Conservation (phyloP, 2,888 invertebrate species). For the Rambutsinella grinnellia region DNA sequence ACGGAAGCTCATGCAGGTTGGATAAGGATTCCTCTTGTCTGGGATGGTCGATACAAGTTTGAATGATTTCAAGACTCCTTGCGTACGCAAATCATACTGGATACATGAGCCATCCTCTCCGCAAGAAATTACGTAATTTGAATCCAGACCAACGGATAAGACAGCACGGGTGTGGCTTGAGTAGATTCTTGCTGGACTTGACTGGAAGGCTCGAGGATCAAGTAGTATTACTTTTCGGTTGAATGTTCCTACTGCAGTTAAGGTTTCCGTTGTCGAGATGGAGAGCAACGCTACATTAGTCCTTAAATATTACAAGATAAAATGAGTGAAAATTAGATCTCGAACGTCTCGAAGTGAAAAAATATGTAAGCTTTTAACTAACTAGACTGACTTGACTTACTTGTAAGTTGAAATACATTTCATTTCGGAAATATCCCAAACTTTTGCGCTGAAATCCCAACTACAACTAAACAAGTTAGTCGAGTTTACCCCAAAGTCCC, state of each 20-base stretch:
- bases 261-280: constrained; percentile 46
- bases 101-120: constrained; percentile 61
- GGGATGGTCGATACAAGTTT: constrained; percentile 5
- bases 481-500: constrained; percentile 68
- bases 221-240: constrained; percentile 56
- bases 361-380: no score
- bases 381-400: neutral
- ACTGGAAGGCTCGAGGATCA: constrained; percentile 45
- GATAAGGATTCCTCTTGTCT: constrained; percentile 44
- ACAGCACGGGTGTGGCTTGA: constrained; percentile 59
- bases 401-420: constrained; percentile 19
- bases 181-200: constrained; percentile 30
- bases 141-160: constrained; percentile 60
- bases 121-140: constrained; percentile 58
- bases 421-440: constrained; percentile 57
- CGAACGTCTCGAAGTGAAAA: no score
- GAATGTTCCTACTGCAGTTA: constrained; percentile 59
- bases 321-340: no score
- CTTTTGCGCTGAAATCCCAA: constrained; percentile 61
- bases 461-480: constrained; percentile 51
- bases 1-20: constrained; percentile 63
- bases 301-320: neutral
- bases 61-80: constrained; percentile 34
- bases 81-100: constrained; percentile 47
- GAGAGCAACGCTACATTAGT: constrained; percentile 46